A percentile compares a stretch with the other conserved stretches of the same genome.
Conservation (phyloP, 1,140 invertebrate genomes). For the Calliphora vicina region DNA sequence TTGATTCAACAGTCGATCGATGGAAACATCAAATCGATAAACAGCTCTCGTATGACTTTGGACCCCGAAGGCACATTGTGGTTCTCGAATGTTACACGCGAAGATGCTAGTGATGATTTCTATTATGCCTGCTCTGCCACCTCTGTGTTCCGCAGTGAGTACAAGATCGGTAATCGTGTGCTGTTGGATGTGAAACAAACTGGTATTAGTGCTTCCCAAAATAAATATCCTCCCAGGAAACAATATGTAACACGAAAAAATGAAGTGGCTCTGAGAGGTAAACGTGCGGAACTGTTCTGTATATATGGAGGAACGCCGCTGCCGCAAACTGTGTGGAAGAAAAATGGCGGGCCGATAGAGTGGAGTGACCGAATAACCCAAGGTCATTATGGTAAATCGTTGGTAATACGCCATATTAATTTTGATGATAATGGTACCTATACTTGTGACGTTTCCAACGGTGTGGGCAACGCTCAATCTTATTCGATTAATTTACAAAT, state of each 20-base stretch:
- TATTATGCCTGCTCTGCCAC: slow-evolving; percentile 90
- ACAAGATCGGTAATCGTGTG: slow-evolving; percentile 88
- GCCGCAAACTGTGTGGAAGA: slow-evolving; percentile 85
- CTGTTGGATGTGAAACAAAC: slow-evolving; percentile 79
- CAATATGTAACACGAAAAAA: slow-evolving; percentile 89
- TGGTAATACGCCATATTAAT: slow-evolving; percentile 84
- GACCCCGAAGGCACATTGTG: slow-evolving; percentile 93
- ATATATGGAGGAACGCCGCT: slow-evolving; percentile 90
- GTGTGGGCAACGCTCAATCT: slow-evolving; percentile 82
- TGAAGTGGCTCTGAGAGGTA: slow-evolving; percentile 83
- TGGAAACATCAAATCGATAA: slow-evolving; percentile 85
- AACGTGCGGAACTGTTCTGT: slow-evolving; percentile 83
- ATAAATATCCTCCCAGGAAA: slow-evolving; percentile 76
- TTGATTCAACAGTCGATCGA: slow-evolving; percentile 77
- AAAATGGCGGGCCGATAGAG: slow-evolving; percentile 74
- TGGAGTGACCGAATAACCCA: slow-evolving; percentile 80
- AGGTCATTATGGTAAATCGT: slow-evolving; percentile 91
- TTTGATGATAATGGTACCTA: slow-evolving; percentile 89
- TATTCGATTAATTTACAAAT: slow-evolving; percentile 86
- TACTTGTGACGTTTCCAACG: slow-evolving; percentile 91
- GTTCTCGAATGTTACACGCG: slow-evolving; percentile 90
- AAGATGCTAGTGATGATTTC: slow-evolving; percentile 83
- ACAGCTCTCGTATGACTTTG: slow-evolving; percentile 90
- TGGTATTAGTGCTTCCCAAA: slow-evolving; percentile 77
- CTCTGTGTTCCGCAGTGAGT: slow-evolving; percentile 86